Percentiles rank a stretch among this genome's conserved stretches.
Evolutionary conservation across 2,113 vertebrate genomes (phyloP).

Genomic region (Xiphophorus couchianus): DNA sequence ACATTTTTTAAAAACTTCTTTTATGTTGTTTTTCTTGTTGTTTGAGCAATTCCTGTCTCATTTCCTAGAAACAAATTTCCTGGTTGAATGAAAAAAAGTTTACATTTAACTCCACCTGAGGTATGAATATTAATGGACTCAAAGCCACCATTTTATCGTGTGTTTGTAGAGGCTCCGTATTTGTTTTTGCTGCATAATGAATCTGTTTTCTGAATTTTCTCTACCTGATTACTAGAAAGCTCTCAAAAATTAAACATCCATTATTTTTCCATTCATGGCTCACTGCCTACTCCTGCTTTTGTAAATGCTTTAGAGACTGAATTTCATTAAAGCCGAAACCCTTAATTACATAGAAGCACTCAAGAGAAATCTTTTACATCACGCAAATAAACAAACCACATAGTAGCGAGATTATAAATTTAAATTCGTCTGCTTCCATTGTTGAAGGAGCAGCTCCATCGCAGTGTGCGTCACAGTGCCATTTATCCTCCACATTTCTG

Average conservation of each 20-base stretch:
- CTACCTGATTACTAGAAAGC: background rate
- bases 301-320: background rate
- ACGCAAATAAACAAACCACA: constrained; percentile 15
- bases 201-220: background rate
- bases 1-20: too few species aligned
- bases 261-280: background rate
- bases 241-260: background rate
- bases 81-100: background rate
- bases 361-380: constrained; percentile 1
- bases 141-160: background rate
- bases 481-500: constrained; percentile 29
- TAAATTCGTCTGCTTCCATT: constrained; percentile 25
- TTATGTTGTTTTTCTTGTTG: too few species aligned
- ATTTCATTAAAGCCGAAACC: constrained; percentile 12
- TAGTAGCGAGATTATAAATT: constrained; percentile 16
- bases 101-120: background rate
- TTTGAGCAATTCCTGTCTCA: too few species aligned
- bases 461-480: constrained; percentile 37
- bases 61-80: background rate
- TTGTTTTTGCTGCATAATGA: background rate
- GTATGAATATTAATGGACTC: background rate
- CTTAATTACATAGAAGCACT: constrained; percentile 6
- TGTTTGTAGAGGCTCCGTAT: background rate
- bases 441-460: background rate
- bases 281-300: background rate